Conservation (phyloP, 2,888 invertebrate genomes). For the Stenodema calcarata region DNA sequence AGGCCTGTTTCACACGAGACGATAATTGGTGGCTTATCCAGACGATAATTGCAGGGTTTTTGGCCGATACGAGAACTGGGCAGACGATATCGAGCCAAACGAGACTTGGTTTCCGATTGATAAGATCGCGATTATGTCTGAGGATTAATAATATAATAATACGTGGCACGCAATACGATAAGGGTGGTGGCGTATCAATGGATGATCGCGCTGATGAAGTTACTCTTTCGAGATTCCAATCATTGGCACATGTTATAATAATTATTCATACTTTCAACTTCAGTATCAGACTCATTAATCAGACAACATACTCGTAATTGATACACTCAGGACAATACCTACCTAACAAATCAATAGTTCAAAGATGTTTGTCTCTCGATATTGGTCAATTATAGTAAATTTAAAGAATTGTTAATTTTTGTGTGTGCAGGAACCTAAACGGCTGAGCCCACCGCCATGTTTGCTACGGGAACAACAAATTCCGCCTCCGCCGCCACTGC, state of each 20-base stretch:
- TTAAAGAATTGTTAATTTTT: background rate
- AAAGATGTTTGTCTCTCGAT: no score
- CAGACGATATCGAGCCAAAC: background rate
- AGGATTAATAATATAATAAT: background rate
- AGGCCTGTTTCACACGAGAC: background rate
- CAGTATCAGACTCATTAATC: no score
- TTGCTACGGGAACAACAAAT: slow-evolving; percentile 12
- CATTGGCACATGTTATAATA: background rate
- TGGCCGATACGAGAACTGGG: background rate
- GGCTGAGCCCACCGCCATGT: slow-evolving; percentile 28
- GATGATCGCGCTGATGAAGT: background rate
- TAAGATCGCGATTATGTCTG: background rate
- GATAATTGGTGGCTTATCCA: background rate
- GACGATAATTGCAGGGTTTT: background rate
- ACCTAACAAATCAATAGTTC: no score
- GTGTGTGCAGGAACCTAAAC: slow-evolving; percentile 38
- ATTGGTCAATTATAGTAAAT: no score
- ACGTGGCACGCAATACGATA: background rate
- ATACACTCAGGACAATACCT: no score
- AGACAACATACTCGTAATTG: no score
- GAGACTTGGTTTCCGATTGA: background rate
- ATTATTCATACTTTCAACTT: no score
- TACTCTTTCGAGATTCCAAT: background rate
- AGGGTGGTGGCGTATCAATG: background rate
- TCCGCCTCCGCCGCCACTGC: background rate